phyloP scores from a whole-genome alignment of 2,888 invertebrate species.

The Tryphoninae sp. region DNA sequence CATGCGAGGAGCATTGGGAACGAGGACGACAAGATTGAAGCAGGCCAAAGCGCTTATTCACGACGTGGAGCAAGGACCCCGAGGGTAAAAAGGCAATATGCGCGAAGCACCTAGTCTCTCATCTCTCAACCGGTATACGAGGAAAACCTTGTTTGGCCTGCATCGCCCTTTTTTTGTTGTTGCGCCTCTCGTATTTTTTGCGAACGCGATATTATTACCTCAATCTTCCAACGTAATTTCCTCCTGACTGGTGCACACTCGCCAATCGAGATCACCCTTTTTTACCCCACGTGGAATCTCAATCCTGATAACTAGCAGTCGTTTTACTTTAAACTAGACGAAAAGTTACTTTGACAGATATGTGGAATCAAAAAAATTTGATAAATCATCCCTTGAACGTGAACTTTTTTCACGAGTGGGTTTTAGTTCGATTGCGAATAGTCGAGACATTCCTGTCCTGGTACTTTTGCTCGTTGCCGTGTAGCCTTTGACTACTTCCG shows the following conservation, averaged over 20 bases:
- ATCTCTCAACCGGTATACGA: conserved; percentile 50
- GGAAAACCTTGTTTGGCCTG: conserved; percentile 59
- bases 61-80: conserved; percentile 45
- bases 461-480: conserved; percentile 29
- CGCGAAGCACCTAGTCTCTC: conserved; percentile 62
- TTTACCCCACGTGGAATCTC: background rate
- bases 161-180: conserved; percentile 42
- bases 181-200: conserved; percentile 38
- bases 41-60: conserved; percentile 59
- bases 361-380: too few relatives aligned
- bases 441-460: conserved; percentile 6
- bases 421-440: conserved; percentile 35
- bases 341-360: background rate
- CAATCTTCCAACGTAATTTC: conserved; percentile 24
- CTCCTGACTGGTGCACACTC: background rate
- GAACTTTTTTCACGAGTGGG: conserved; percentile 12
- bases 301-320: background rate
- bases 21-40: conserved; percentile 41
- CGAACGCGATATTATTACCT: conserved; percentile 42
- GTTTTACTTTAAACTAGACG: background rate
- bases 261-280: background rate
- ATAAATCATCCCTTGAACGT: too few relatives aligned
- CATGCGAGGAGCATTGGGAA: conserved; percentile 33
- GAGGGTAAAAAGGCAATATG: conserved; percentile 65
- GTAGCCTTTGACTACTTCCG: conserved; percentile 28